Conservation (phyloP, 2,888 invertebrate species). For the Harmothoe impar region DNA sequence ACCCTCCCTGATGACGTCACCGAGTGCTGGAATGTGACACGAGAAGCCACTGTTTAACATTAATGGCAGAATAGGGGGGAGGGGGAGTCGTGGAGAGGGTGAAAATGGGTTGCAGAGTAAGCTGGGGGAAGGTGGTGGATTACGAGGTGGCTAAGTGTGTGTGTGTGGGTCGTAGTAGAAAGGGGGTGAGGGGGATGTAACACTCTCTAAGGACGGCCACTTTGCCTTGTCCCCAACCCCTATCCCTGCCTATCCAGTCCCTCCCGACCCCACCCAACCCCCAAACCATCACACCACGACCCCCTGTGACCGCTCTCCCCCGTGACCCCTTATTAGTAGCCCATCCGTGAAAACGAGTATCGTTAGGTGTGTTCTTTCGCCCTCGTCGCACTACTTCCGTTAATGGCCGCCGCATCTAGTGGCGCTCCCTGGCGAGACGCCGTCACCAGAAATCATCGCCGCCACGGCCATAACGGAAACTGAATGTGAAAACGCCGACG, state of each 20-base stretch:
- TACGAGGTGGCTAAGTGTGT: no score
- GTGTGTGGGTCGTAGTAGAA: no score
- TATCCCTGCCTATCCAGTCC: neutral
- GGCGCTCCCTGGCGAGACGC: neutral
- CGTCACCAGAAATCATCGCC: neutral
- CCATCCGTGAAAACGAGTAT: conserved; percentile 19
- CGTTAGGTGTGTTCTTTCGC: conserved; percentile 46
- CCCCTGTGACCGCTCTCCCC: neutral
- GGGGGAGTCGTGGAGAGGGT: neutral
- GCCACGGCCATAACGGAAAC: conserved; percentile 30
- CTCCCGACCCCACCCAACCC: neutral
- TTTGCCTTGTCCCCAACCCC: neutral
- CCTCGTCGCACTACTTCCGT: conserved; percentile 22
- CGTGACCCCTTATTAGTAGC: conserved; percentile 36
- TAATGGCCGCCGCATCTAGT: neutral
- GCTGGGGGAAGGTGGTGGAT: no score
- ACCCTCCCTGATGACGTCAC: no score
- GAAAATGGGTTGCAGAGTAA: no score
- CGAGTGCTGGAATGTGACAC: no score
- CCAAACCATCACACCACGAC: neutral
- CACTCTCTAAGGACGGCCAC: no score
- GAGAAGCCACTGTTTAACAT: no score
- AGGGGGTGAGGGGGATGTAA: no score
- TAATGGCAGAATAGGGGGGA: neutral
- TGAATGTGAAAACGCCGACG: conserved; percentile 43